Base-by-base conservation (phyloP, 1,140 invertebrate genomes). In the Lysiphlebus fabarum region DNA sequence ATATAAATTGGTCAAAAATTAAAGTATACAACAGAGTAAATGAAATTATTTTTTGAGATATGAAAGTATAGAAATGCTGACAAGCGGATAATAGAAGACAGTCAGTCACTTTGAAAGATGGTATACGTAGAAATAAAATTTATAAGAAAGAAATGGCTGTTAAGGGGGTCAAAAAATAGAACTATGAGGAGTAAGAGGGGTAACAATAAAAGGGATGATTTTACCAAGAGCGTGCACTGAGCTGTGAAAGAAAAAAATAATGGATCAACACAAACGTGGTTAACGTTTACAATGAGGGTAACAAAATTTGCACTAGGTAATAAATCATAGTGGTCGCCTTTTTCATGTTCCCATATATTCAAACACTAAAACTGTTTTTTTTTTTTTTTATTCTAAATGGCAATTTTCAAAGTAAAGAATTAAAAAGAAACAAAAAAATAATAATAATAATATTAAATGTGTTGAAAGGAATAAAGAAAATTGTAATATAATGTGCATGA, bases 1-100 rank as follows among this genome's bases (percentile, higher is more conserved):
- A 7, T 17, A 37, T 1, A 37, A 43, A 12, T 14, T 10, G 34
- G 58, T 38, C 33, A 37, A 40, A 33, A 34, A 12, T n/a, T 42
- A 2, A 55, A 7, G 40, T 8, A 54, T 17, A 54, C 26, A 33
- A 12, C 7, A 36, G 41, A n/a, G 14, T n/a, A 4, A 58, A 58
- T 43, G 51, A 51, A 34, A 45, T 40, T n/a, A 43, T 43, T 47
- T 48, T 54, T 49, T 65, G 69, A 73, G 70, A 78, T 77, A 77
- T n/a, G n/a, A 76, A 78, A 77, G 75, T 77, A 75, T 78, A 78
- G 78, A 78, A 79, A 79, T 78, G 77, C 74, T 79, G 77, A 79
- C 77, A 79, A 77, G 74, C 77, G 76, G 76, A 76, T 78, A 78
- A 80, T 80, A 77, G 76, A 77, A 76, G 75, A 77, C 75, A 79